These are phyloP conservation scores for Agelas oroides DNA, from an alignment of 37 sponge, comb jelly and placozoan genomes.

Conservation along the genomic window DNA sequence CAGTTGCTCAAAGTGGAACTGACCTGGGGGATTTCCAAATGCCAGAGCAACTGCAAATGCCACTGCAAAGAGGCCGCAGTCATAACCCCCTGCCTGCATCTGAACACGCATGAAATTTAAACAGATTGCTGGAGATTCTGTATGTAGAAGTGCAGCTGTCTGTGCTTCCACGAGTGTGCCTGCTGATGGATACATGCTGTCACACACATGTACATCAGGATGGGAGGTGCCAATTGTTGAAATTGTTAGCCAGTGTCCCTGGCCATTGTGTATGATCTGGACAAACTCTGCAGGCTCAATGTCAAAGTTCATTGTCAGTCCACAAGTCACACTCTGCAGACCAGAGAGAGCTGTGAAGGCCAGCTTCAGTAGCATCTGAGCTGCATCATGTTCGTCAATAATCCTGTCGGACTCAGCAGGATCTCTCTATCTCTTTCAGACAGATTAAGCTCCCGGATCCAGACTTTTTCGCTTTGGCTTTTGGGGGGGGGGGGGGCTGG, in stretches of 20 bases:
- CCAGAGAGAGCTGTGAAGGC: conserved; percentile 7
- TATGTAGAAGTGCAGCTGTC: background rate
- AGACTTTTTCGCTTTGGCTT: too few species aligned
- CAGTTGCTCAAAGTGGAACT: conserved; percentile 23
- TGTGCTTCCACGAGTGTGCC: background rate
- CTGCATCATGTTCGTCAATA: conserved; percentile 32
- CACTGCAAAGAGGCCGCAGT: conserved; percentile 48
- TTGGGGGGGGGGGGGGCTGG: too few species aligned
- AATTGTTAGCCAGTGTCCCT: conserved; percentile 25
- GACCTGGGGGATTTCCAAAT: conserved; percentile 20
- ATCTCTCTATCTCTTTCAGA: background rate
- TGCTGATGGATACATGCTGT: conserved; percentile 16
- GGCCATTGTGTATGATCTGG: conserved; percentile 34
- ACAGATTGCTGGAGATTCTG: conserved; percentile 10
- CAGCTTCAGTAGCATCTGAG: conserved; percentile 19
- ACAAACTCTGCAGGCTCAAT: conserved; percentile 34
- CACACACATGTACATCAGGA: conserved; percentile 23
- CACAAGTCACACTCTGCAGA: conserved; percentile 29
- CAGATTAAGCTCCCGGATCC: too few species aligned
- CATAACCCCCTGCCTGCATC: conserved; percentile 25
- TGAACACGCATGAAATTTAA: conserved; percentile 34
- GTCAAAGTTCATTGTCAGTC: conserved; percentile 34
- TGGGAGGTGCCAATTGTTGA: conserved; percentile 35
- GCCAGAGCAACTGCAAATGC: conserved; percentile 27
- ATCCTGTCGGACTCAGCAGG: conserved; percentile 12